These are phyloP conservation scores for Probosciger aterrimus DNA, from an alignment of 2,113 vertebrate species.

Conservation along the genomic window DNA sequence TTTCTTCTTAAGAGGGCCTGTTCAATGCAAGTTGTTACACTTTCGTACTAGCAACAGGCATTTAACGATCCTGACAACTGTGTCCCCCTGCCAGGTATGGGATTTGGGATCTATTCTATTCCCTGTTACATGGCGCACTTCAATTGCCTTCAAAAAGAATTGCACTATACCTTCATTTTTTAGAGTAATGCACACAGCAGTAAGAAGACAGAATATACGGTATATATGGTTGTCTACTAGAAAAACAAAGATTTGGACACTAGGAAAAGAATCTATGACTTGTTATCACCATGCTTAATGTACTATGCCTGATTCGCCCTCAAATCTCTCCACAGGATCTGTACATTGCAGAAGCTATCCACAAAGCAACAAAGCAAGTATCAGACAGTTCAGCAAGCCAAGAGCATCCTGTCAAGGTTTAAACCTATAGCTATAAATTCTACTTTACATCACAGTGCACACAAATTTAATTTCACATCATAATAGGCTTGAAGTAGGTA, in stretches of 20 bases:
- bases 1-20: not conserved
- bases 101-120: not conserved
- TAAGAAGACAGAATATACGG: not conserved
- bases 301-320: not conserved
- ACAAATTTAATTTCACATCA: not conserved
- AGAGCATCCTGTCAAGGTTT: not conserved
- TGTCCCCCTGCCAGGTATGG: too few species aligned
- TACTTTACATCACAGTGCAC: not conserved
- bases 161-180: not conserved
- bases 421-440: not conserved
- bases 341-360: not conserved
- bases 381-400: not conserved
- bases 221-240: not conserved
- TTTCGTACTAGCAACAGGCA: not conserved
- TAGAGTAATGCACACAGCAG: not conserved
- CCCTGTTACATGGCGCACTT: not conserved
- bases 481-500: not conserved
- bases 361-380: not conserved
- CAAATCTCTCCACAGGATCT: not conserved
- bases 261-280: not conserved
- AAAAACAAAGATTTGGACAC: not conserved
- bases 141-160: not conserved
- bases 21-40: not conserved
- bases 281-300: not conserved
- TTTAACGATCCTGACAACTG: not conserved